phyloP scores from a whole-genome alignment of 2,888 invertebrate genomes.

The Glaucopsyche alexis region DNA sequence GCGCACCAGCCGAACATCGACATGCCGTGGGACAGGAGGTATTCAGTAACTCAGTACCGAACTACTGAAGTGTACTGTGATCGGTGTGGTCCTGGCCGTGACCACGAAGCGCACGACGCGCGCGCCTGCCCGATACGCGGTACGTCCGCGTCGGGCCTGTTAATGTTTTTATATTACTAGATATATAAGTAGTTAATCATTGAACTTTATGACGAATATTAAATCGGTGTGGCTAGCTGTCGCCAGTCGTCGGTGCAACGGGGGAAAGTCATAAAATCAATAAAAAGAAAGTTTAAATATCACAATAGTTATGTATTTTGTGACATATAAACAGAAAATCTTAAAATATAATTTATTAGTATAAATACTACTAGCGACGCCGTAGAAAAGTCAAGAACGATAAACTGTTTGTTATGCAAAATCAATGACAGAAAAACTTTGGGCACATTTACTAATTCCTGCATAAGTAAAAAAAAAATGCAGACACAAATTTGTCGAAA shows the following conservation, averaged over 20 bases:
- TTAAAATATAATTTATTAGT: slow-evolving; percentile 8
- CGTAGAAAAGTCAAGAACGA: background rate
- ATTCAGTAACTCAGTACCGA: too few species aligned
- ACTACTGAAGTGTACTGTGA: too few species aligned
- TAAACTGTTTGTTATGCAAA: too few species aligned
- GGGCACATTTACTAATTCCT: too few species aligned
- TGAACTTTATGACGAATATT: background rate
- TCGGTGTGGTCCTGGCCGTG: too few species aligned
- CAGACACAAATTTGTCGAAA: too few species aligned
- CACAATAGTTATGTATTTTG: background rate
- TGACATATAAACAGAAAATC: slow-evolving; percentile 20
- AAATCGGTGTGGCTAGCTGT: background rate
- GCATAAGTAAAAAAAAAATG: too few species aligned
- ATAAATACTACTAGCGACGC: background rate
- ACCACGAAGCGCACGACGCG: background rate
- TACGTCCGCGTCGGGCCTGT: slow-evolving; percentile 62
- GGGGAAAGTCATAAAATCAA: background rate
- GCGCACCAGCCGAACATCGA: background rate
- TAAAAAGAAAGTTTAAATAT: slow-evolving; percentile 1
- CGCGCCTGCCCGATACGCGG: background rate
- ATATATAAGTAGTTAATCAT: slow-evolving; percentile 24
- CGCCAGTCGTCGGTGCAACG: background rate
- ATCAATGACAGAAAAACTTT: too few species aligned
- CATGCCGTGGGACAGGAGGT: too few species aligned
- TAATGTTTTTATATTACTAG: slow-evolving; percentile 46